Evolutionary conservation across 2,888 invertebrate species (phyloP).

Genomic region (Caenorhabditis auriculariae): DNA sequence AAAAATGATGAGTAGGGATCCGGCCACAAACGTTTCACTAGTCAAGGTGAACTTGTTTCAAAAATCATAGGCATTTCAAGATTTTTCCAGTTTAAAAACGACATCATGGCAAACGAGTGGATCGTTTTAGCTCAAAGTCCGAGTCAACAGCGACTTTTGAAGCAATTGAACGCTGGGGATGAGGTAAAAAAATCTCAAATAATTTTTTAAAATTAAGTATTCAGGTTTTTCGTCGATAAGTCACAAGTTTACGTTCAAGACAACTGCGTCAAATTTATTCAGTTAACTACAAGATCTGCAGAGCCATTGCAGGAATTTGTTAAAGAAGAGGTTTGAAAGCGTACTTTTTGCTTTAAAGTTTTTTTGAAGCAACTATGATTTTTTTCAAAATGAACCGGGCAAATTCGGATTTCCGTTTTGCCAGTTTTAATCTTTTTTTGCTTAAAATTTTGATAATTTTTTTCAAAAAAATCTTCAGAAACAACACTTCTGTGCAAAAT

Average conservation of each 20-base stretch:
- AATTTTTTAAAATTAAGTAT: constrained; percentile 3
- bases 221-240: constrained; percentile 52
- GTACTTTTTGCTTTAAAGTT: no score
- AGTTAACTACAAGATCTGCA: constrained; percentile 30
- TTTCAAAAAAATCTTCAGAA: not conserved
- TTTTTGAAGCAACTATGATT: no score
- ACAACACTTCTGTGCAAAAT: no score
- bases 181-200: constrained; percentile 2
- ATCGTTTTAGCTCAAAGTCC: constrained; percentile 57
- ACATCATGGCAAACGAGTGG: no score
- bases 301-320: constrained; percentile 38
- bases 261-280: constrained; percentile 40
- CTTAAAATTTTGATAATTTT: constrained; percentile 9
- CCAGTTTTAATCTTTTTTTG: no score
- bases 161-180: constrained; percentile 14
- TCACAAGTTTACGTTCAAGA: constrained; percentile 55
- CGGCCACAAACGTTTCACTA: constrained; percentile 47
- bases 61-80: not conserved
- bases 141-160: constrained; percentile 44
- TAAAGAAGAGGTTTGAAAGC: constrained; percentile 27
- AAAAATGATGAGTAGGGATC: constrained; percentile 60
- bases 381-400: no score
- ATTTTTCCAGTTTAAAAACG: not conserved
- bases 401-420: no score
- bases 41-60: constrained; percentile 37